Conservation (phyloP, 2,888 invertebrate species). For the Sarcophaga subvicina region DNA sequence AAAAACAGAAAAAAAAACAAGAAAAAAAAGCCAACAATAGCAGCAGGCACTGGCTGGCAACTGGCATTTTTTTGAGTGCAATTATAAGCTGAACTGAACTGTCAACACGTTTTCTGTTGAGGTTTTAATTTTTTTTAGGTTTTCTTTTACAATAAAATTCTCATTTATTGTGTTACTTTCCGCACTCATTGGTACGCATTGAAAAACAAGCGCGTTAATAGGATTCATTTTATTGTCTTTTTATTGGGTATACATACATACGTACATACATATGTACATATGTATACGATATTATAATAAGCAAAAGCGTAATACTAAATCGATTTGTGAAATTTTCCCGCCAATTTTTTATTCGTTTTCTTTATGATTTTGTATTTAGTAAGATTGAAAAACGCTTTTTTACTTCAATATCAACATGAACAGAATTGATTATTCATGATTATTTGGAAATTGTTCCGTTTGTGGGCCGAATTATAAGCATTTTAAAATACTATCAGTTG, state of each 20-base stretch:
- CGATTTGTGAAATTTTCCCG: too few species aligned
- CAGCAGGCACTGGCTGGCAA: background rate
- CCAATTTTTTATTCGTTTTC: too few species aligned
- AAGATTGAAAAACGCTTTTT: too few species aligned
- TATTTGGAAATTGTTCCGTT: too few species aligned
- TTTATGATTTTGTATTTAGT: too few species aligned
- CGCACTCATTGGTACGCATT: background rate
- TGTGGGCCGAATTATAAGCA: too few species aligned
- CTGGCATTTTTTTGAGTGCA: constrained; percentile 16
- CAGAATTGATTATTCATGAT: too few species aligned
- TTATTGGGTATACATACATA: too few species aligned
- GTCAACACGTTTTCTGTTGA: constrained; percentile 60
- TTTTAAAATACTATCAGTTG: too few species aligned
- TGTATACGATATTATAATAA: background rate
- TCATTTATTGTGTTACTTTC: background rate
- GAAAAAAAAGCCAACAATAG: background rate
- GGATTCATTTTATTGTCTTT: background rate
- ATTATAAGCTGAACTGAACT: constrained; percentile 33
- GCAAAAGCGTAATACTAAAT: background rate
- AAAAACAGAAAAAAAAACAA: background rate
- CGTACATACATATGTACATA: background rate
- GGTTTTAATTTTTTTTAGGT: constrained; percentile 67
- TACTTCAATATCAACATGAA: too few species aligned
- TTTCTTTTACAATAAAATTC: background rate
- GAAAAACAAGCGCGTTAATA: background rate